phyloP scores from a whole-genome alignment of 2,888 invertebrate genomes.

The Pyrochroa serraticornis region DNA sequence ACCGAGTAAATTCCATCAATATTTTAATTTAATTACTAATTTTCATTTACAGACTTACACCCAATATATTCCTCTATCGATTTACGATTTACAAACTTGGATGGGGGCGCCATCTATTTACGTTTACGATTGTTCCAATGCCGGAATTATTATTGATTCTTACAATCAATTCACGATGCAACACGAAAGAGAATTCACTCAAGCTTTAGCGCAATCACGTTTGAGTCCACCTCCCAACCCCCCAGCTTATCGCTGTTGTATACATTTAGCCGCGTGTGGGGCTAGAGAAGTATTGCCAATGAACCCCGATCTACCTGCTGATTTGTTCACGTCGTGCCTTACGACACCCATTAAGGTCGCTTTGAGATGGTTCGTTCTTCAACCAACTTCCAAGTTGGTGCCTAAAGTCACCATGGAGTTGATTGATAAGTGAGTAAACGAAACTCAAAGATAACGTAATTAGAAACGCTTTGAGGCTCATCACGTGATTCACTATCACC shows the following conservation, averaged over 20 bases:
- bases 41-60: conserved; percentile 82
- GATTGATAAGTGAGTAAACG: conserved; percentile 81
- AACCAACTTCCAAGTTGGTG: conserved; percentile 80
- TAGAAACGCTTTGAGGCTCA: too few species aligned
- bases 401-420: conserved; percentile 83
- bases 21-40: conserved; percentile 1
- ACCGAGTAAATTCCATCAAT: conserved; percentile 69
- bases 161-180: conserved; percentile 90
- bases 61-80: conserved; percentile 98
- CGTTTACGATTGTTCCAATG: conserved; percentile 98
- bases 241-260: conserved; percentile 78
- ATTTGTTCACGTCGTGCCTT: conserved; percentile 95
- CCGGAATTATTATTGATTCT: conserved; percentile 93
- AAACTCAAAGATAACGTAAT: background rate
- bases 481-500: too few species aligned
- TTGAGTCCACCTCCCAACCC: conserved; percentile 15
- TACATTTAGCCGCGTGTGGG: conserved; percentile 95
- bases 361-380: conserved; percentile 91
- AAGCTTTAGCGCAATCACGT: conserved; percentile 28
- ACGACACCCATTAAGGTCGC: conserved; percentile 98
- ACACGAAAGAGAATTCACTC: conserved; percentile 81
- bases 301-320: conserved; percentile 97
- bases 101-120: conserved; percentile 99
- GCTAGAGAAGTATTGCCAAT: conserved; percentile 93
- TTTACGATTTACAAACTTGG: conserved; percentile 98